phyloP scores from a whole-genome alignment of 2,113 vertebrate species.

The Mesocricetus auratus region DNA sequence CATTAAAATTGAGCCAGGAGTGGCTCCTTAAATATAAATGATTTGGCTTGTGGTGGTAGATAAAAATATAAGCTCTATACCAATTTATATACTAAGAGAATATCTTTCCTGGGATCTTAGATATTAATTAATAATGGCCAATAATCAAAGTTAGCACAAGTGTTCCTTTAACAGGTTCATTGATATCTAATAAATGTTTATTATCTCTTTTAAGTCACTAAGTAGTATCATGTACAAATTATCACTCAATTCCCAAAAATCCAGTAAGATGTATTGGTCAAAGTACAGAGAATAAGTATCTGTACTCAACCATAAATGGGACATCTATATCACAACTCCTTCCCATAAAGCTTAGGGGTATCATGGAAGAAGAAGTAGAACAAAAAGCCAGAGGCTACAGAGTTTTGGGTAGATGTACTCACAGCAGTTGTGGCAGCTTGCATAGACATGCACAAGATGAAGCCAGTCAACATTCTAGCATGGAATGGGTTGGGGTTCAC shows the following conservation, averaged over 20 bases:
- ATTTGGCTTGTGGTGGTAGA: background rate
- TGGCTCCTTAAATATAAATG: conserved; percentile 1
- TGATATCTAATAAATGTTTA: conserved; percentile 11
- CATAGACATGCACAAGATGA: background rate
- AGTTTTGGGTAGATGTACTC: background rate
- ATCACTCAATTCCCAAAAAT: background rate
- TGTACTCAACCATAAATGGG: background rate
- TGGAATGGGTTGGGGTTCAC: background rate
- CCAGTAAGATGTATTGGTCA: background rate
- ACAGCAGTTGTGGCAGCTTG: background rate
- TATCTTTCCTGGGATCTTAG: conserved; percentile 29
- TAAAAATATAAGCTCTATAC: background rate
- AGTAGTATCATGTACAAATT: background rate
- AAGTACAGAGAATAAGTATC: background rate
- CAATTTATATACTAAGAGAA: conserved; percentile 21
- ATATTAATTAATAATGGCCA: conserved; percentile 27
- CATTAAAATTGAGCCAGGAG: background rate
- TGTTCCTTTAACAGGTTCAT: background rate
- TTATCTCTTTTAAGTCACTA: conserved; percentile 1
- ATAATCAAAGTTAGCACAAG: conserved; percentile 3
- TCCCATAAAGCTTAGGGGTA: background rate
- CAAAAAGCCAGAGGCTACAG: background rate
- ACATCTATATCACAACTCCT: background rate
- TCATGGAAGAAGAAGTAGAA: background rate
- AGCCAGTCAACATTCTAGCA: background rate